Evolutionary conservation across 30 jellyfish, hydroid and myxozoan species (phyloP), one percentile per base, ranked within the genome.

Genomic region (Calvadosia cruxmelitensis): DNA sequence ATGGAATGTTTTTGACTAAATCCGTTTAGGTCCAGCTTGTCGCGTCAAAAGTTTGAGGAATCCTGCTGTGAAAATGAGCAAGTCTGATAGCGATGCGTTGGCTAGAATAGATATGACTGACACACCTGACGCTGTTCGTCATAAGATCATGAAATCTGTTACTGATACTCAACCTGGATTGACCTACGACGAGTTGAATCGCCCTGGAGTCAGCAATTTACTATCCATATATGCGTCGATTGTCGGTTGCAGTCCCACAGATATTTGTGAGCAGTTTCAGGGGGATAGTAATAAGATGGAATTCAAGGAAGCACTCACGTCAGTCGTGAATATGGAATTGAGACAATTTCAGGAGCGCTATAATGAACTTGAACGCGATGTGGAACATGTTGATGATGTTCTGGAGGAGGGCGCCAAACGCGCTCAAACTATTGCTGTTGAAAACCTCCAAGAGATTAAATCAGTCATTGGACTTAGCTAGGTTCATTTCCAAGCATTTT

Each of bases 41-140:
- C 74, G 96, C 15, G 79, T 85, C 27, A 74, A 72, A 86, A 74
- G 82, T 30, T 70, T 85, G 67, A 90, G 82, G 42, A 77, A 78
- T 61, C 96, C 96, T 42, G 36, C 49, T 13, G 66, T 48, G 64
- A 85, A 85, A 57, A 85, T 85, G 96, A 85, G 96, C 91, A 85
- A 85, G 52, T 85, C 96, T 35, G 90, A 81, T 15, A 31, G 73
- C 53, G 49, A 73, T 15, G 77, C 25, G 63, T 78, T 74, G 16
- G 83, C 94, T 29, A 64, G 93, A 27, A 85, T 85, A 15, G 89
- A 85, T 10, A 63, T 85, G 36, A 85, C 78, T 1, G 96, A 85
- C 66, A 32, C 74, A 0, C 82, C 78, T 1, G 91, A 78, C 34
- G 69, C 64, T 34, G 66, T 85, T 0, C 29, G 49, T 33, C 10